Conservation (phyloP, 2,888 invertebrate genomes). For the Acanthosepion esculentum region DNA sequence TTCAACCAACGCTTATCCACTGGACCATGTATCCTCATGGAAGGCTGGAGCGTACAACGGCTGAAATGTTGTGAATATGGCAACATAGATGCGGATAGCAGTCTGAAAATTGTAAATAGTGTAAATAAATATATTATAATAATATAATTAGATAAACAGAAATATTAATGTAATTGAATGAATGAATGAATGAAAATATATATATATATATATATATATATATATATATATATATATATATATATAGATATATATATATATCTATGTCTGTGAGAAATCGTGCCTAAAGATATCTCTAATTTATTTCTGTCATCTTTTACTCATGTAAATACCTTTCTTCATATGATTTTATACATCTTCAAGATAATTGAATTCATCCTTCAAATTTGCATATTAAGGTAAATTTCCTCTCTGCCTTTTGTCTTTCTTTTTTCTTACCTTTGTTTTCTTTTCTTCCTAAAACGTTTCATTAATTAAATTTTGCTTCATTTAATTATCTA, state of each 20-base stretch:
- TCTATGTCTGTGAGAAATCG: background rate
- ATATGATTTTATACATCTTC: background rate
- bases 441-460: background rate
- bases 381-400: background rate
- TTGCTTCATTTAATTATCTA: slow-evolving; percentile 12
- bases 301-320: background rate
- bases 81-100: too few relatives aligned
- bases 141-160: background rate
- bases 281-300: background rate
- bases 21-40: too few relatives aligned
- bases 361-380: background rate
- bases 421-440: background rate
- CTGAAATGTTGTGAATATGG: too few relatives aligned
- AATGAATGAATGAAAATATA: background rate
- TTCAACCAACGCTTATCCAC: too few relatives aligned
- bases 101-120: too few relatives aligned
- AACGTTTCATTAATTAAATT: background rate
- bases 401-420: background rate
- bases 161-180: background rate
- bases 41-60: too few relatives aligned
- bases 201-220: background rate
- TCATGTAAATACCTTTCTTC: background rate
- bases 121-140: too few relatives aligned
- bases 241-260: background rate
- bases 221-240: background rate